Evolutionary conservation across 2,888 invertebrate species (phyloP).

Genomic region (Drosophila atripex): DNA sequence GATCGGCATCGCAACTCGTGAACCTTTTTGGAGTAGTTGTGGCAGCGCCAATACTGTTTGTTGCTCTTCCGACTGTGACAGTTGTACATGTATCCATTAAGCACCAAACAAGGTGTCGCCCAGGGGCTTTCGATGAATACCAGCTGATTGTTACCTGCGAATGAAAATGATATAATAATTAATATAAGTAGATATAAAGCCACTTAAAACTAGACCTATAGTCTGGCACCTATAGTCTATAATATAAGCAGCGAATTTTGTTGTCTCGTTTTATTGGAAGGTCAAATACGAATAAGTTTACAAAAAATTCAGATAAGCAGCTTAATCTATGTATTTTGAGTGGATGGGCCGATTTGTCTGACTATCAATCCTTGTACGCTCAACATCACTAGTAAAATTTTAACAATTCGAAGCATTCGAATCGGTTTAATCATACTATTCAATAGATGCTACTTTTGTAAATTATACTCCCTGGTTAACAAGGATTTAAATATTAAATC

Average conservation of each 20-base stretch:
- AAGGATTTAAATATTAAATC: constrained; percentile 1
- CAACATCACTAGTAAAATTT: neutral
- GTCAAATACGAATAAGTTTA: constrained; percentile 47
- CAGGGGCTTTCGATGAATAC: constrained; percentile 84
- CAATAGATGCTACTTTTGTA: neutral
- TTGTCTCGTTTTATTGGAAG: constrained; percentile 44
- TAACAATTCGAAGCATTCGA: neutral
- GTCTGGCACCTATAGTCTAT: neutral
- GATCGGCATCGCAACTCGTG: constrained; percentile 83
- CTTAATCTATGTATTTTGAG: constrained; percentile 22
- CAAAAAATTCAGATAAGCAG: constrained; percentile 8
- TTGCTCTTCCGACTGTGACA: constrained; percentile 84
- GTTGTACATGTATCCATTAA: constrained; percentile 83
- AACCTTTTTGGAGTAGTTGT: constrained; percentile 83
- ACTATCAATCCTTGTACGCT: neutral
- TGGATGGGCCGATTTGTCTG: constrained; percentile 8
- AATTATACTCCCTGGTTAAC: neutral
- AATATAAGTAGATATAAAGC: neutral
- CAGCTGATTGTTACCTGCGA: constrained; percentile 64
- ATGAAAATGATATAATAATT: neutral
- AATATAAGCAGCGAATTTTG: constrained; percentile 15
- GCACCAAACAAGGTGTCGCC: constrained; percentile 83
- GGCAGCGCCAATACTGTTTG: constrained; percentile 84
- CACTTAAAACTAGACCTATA: neutral
- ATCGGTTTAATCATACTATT: too few relatives aligned